These are phyloP conservation scores for Endomychus coccineus DNA, from an alignment of 2,888 invertebrate genomes.

Conservation along the genomic window DNA sequence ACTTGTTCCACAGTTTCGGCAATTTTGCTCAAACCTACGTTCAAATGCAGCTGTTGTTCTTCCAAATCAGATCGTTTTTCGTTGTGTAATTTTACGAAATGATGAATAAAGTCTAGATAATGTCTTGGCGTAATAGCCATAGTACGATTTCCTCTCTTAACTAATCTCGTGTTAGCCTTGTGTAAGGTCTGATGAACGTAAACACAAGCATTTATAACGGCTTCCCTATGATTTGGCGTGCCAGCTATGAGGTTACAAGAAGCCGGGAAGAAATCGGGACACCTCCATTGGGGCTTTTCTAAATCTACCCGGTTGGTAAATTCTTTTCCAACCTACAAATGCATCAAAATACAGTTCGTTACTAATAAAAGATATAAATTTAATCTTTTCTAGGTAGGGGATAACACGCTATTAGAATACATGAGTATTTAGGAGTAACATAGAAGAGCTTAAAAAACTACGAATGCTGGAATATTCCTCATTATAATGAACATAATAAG, in stretches of 20 bases:
- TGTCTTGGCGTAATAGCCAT: conserved; percentile 98
- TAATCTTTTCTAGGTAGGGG: not conserved
- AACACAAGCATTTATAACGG: conserved; percentile 97
- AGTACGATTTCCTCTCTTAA: conserved; percentile 87
- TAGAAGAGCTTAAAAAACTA: no score
- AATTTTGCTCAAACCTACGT: conserved; percentile 97
- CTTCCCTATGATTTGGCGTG: conserved; percentile 79
- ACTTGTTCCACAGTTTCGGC: conserved; percentile 99
- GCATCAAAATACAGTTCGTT: no score
- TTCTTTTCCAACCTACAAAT: conserved; percentile 94
- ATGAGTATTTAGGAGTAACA: not conserved
- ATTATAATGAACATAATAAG: no score
- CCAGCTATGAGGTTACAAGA: conserved; percentile 70
- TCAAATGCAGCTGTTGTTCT: conserved; percentile 96
- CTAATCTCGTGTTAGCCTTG: conserved; percentile 83
- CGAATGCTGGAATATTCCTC: no score
- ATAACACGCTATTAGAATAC: not conserved
- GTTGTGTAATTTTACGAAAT: conserved; percentile 94
- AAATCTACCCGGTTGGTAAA: conserved; percentile 94
- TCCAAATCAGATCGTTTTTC: conserved; percentile 98
- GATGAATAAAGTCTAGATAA: conserved; percentile 98
- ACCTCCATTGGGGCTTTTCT: conserved; percentile 75
- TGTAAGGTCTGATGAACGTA: conserved; percentile 97
- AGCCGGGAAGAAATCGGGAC: conserved; percentile 86
- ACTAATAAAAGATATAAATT: not conserved